Conservation (phyloP, 2,888 invertebrate species). For the Tineola bisselliella region DNA sequence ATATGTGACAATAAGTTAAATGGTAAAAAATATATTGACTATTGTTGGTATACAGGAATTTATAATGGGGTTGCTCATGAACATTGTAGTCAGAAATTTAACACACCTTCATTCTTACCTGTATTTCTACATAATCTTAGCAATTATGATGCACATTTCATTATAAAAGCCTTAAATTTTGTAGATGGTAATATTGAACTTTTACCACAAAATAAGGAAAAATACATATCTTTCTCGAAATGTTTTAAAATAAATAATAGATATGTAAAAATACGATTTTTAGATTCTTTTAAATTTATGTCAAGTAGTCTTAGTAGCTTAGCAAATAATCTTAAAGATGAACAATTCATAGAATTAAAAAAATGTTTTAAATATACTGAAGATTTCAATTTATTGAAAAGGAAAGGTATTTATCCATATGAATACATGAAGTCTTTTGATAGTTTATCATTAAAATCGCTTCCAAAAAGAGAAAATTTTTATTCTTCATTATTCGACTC, state of each 20-base stretch:
- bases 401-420: constrained; percentile 23
- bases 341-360: constrained; percentile 16
- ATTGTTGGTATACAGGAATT: not conserved
- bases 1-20: not conserved
- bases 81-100: constrained; percentile 21
- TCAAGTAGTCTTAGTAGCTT: constrained; percentile 1
- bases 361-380: constrained; percentile 14
- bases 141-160: constrained; percentile 26
- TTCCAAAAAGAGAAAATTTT: constrained; percentile 19
- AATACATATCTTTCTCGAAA: constrained; percentile 28
- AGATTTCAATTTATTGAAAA: constrained; percentile 16
- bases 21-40: not conserved
- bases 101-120: constrained; percentile 19
- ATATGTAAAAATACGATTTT: constrained; percentile 15
- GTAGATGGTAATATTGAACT: constrained; percentile 19
- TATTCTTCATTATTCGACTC: constrained; percentile 16
- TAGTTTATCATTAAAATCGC: constrained; percentile 16
- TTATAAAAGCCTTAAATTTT: constrained; percentile 23
- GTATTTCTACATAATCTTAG: constrained; percentile 23
- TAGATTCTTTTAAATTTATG: constrained; percentile 17
- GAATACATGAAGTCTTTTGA: constrained; percentile 20
- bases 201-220: constrained; percentile 25
- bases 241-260: constrained; percentile 16
- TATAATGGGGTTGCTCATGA: constrained; percentile 19
- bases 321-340: constrained; percentile 7